Base-by-base conservation (phyloP, 1,140 invertebrate species). In the Leptopilina boulardi region DNA sequence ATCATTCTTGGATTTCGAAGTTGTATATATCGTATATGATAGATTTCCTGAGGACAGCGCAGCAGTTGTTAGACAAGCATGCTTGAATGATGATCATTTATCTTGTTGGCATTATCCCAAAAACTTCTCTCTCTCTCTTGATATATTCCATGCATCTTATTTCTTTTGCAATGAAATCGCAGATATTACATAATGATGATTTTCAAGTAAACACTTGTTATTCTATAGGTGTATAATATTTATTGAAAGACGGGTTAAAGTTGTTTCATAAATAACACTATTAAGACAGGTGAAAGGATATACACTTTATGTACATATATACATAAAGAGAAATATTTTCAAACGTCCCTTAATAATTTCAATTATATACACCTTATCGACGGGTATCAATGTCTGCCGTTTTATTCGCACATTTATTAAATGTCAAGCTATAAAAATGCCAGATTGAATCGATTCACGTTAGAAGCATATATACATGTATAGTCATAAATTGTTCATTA, bases 401-500 rank as follows among this genome's bases (percentile, higher is more conserved):
- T 66, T 34, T n/a, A 66, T 66, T 66, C 23, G 59, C 59, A 66
- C 59, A 66, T 66, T 66, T 66, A 30, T 34, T 66, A 34, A 66
- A 66, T 66, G 59, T 10, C 15, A 66, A n/a, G 59, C 26, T 4
- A 30, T 66, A 66, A 66, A 66, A 66, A 66, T 30, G 59, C 59
- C 23, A 66, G 23, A n/a, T 66, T 26, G 23, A 30, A 66, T 66
- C 59, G 59, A 66, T 66, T 21, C 56, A 66, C 10, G 56, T 30
- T 26, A 66, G 56, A 66, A 66, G 30, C 59, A n/a, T n/a, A n/a
- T n/a, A 15, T 66, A 26, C 59, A 10, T 13, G 18, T 51, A 30
- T 23, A 66, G 26, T 66, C 59, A 26, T 66, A 66, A 66, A 66
- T 66, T 66, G 59, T 66, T 66, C 59, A 66, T 66, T 66, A 66